phyloP scores from a whole-genome alignment of 2,888 invertebrate species.

The Toxonevra muliebris region DNA sequence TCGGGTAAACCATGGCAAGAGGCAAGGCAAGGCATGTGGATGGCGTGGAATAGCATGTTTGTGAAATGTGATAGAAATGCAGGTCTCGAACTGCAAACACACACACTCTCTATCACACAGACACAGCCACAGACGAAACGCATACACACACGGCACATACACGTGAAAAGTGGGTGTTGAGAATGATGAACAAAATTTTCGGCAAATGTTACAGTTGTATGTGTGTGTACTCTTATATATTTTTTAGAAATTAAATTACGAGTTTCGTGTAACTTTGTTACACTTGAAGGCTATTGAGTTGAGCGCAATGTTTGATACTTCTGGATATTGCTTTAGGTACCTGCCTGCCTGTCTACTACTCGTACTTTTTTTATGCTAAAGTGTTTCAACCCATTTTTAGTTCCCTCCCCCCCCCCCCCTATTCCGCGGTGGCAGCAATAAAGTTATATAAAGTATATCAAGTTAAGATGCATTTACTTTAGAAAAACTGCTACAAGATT shows the following conservation, averaged over 20 bases:
- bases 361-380: no score
- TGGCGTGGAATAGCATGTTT: not conserved
- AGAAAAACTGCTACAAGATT: no score
- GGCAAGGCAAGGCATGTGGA: not conserved
- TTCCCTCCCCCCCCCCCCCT: no score
- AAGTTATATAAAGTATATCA: no score
- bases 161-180: no score
- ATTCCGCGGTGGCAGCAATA: no score
- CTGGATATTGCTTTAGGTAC: no score
- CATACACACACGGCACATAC: not conserved
- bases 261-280: slow-evolving; percentile 31
- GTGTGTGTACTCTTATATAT: slow-evolving; percentile 16
- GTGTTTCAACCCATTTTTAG: no score
- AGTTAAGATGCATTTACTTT: no score
- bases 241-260: slow-evolving; percentile 32
- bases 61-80: not conserved
- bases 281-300: slow-evolving; percentile 20
- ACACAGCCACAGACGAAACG: not conserved
- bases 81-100: not conserved
- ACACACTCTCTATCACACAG: not conserved
- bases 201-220: slow-evolving; percentile 1
- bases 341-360: no score
- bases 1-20: not conserved
- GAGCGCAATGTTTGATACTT: no score
- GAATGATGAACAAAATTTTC: not conserved